Base-by-base conservation (phyloP, 2,888 invertebrate species). In the Hydropsyche betteni region DNA sequence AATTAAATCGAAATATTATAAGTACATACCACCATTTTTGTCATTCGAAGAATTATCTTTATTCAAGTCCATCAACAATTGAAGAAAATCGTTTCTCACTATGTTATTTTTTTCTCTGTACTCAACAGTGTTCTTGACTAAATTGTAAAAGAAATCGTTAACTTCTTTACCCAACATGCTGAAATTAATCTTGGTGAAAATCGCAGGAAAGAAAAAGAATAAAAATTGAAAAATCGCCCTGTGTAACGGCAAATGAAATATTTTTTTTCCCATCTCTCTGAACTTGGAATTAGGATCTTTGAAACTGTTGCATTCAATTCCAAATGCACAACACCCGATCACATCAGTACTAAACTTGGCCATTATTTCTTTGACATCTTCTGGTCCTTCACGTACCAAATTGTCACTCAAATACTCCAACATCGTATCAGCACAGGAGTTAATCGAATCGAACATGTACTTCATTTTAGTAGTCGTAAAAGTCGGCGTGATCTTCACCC, bases 391-490 rank as follows among this genome's bases (percentile, higher is more conserved):
- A 0, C 75, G 70, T 8, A 80, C 69, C 3, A 74, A 38, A 24
- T 72, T 68, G 7, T 77, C 64, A 33, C 76, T 76, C 33, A 80
- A 80, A 72, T 68, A 82, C 1, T 82, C 79, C 4, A 83, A 81
- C 69, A 69, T 69, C 5, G 12, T 14, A 14, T 50, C 6, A 14
- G 7, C 7, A 24, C 69, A 69, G 50, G 44, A 14, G 16, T 44
- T 10, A 8, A 69, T 7, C 0, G 86, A 85, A 4, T 81, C 81
- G 77, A 89, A 88, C 88, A 90, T 89, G n/a, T 81, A 84, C 81
- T 88, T 89, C 68, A 91, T 82, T 82, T 89, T 90, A 10, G 88
- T 89, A 0, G 90, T 87, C 0, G 90, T 87, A 81, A 90, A 91
- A 0, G 88, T 87, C 0, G 90, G 90, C 0, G 89, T 85, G 61